Base-by-base conservation (phyloP, 2,797 vertebrate species). In the Alfaro cultratus region DNA sequence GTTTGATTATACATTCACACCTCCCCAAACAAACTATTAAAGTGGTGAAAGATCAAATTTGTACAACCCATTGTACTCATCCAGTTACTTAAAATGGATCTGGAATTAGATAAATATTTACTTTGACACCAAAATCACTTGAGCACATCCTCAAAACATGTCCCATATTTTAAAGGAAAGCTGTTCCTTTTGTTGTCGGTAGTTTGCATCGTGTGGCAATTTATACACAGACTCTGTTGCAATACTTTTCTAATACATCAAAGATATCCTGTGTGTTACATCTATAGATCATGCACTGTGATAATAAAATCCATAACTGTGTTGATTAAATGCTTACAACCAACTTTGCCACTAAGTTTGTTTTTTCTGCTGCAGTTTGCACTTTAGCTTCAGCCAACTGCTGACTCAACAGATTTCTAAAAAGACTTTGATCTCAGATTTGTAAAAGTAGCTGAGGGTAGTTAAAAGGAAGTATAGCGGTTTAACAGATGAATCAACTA, bases 391-490 rank as follows among this genome's bases (percentile, higher is more conserved):
- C 83, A 85, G 77, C 62, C 46, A 21, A 78, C 74, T 87, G 94
- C 95, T 95, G 95, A 95, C 90, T 94, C 91, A 74, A 78, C 91
- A 87, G 74, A 75, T 86, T 92, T 78, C 53, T 45, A 71, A 82
- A 86, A 80, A 80, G 79, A 77, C 92, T 95, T 94, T 95, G 92
- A 95, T 94, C 89, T 92, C 45, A 81, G 73, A 86, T 88, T 84
- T 87, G 85, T 80, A 79, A 67, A 87, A 80, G 76, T 43, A 87
- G 74, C 81, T 64, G 79, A 80, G 53, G 74, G 36, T 21, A 36
- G 62, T 64, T 18, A 21, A 64, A 64, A 10, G 31, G 31, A 18
- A 64, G 31, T 4, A 36, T 64, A 36, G 36, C 1, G 12, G n/a
- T 62, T 13, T 9, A 36, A 36, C 49, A 64, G 62, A 21, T 64